Evolutionary conservation across 2,113 vertebrate genomes (phyloP).

Genomic region (Cyanistes caeruleus): DNA sequence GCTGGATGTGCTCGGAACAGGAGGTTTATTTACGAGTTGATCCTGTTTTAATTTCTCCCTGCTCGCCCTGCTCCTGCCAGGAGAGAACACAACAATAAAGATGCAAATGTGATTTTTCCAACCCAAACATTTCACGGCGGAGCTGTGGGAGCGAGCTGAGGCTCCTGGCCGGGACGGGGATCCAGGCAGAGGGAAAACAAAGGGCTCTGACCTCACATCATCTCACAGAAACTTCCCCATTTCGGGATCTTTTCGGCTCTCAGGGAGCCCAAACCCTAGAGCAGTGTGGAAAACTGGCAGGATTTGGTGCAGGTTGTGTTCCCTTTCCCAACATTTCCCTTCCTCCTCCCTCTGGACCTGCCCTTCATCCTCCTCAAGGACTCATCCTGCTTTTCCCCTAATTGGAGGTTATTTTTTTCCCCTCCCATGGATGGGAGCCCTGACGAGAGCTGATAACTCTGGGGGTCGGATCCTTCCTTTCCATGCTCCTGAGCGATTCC

Average conservation of each 20-base stretch:
- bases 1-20: neutral
- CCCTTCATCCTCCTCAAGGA: neutral
- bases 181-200: neutral
- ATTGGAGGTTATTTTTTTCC: neutral
- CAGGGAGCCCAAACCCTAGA: neutral
- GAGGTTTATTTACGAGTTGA: neutral
- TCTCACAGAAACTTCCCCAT: neutral
- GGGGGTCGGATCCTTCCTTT: neutral
- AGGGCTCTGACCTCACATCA: neutral
- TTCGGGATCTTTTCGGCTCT: neutral
- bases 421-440: neutral
- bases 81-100: neutral
- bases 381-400: neutral
- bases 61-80: fast-evolving
- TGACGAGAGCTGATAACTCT: neutral
- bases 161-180: fast-evolving
- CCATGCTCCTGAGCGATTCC: neutral
- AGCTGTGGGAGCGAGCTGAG: neutral
- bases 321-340: neutral
- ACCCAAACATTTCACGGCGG: neutral
- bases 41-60: neutral
- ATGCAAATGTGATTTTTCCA: neutral
- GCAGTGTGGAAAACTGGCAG: neutral
- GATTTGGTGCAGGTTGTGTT: neutral
- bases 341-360: neutral